Percentiles rank a stretch among this genome's conserved stretches.
Evolutionary conservation across 2,113 vertebrate species (phyloP).

Genomic region (Pitta sordida): DNA sequence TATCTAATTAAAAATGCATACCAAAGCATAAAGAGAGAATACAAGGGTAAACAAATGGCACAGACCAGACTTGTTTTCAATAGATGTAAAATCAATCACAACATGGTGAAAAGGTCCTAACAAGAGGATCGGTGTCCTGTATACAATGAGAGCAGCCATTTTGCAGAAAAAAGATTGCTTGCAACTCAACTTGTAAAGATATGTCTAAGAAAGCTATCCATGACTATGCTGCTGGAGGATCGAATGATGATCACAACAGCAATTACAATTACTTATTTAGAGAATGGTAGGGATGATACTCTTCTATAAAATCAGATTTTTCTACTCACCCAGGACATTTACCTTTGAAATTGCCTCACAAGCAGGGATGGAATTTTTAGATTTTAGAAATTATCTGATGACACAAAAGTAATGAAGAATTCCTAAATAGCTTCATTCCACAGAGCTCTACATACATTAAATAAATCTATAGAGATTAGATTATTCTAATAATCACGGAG

Average conservation of each 20-base stretch:
- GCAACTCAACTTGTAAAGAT: constrained; percentile 13
- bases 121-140: constrained; percentile 55
- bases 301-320: not conserved
- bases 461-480: not conserved
- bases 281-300: not conserved
- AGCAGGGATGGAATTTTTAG: not conserved
- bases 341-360: not conserved
- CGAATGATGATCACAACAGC: not conserved
- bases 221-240: not conserved
- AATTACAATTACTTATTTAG: not conserved
- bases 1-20: constrained; percentile 68
- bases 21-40: constrained; percentile 62
- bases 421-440: not conserved
- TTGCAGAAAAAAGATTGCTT: constrained; percentile 37
- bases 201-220: not conserved
- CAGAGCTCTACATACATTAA: not conserved
- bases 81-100: constrained; percentile 60
- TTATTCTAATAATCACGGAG: not conserved
- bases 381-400: not conserved
- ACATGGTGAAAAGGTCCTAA: constrained; percentile 63
- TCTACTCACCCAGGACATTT: not conserved
- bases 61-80: constrained; percentile 68
- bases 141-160: constrained; percentile 63
- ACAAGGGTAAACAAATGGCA: constrained; percentile 68
- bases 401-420: not conserved